Percentiles rank a stretch among this genome's conserved stretches.
These are phyloP conservation scores for Ochlodes sylvanus DNA, from an alignment of 2,888 invertebrate species.

Conservation along the genomic window DNA sequence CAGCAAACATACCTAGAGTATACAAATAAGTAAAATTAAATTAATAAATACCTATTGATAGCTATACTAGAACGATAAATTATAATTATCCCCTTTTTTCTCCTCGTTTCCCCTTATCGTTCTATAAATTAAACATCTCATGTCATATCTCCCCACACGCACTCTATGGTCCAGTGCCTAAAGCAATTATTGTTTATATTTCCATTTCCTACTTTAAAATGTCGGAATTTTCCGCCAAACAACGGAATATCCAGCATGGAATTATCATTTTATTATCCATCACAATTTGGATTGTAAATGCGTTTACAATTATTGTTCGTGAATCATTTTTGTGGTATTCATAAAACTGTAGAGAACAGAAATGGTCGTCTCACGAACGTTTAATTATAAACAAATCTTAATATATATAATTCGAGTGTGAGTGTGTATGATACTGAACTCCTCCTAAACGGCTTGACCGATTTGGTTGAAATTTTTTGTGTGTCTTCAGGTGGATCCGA, in stretches of 20 bases:
- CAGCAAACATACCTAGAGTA: too few relatives aligned
- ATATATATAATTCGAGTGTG: too few relatives aligned
- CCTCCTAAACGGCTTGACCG: background rate
- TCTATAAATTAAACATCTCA: background rate
- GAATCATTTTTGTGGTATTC: slow-evolving; percentile 13
- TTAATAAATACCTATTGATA: too few relatives aligned
- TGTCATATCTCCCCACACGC: background rate
- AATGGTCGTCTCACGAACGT: too few relatives aligned
- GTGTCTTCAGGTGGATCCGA: too few relatives aligned
- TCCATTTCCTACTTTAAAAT: slow-evolving; percentile 38
- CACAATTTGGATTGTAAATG: slow-evolving; percentile 34
- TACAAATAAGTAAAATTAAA: too few relatives aligned
- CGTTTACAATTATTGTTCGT: slow-evolving; percentile 19
- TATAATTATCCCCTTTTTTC: too few relatives aligned
- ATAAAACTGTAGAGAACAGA: background rate
- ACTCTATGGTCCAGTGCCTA: slow-evolving; percentile 44
- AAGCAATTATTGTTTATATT: slow-evolving; percentile 65
- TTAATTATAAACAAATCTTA: too few relatives aligned
- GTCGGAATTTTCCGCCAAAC: slow-evolving; percentile 33
- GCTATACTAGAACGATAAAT: too few relatives aligned
- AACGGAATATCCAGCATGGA: slow-evolving; percentile 25
- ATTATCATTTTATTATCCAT: slow-evolving; percentile 37
- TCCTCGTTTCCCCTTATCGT: too few relatives aligned
- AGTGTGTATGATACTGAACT: too few relatives aligned
- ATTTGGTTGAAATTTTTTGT: too few relatives aligned